These are phyloP conservation scores for Montifringilla adamsi DNA, from an alignment of 2,113 vertebrate genomes.

Conservation along the genomic window DNA sequence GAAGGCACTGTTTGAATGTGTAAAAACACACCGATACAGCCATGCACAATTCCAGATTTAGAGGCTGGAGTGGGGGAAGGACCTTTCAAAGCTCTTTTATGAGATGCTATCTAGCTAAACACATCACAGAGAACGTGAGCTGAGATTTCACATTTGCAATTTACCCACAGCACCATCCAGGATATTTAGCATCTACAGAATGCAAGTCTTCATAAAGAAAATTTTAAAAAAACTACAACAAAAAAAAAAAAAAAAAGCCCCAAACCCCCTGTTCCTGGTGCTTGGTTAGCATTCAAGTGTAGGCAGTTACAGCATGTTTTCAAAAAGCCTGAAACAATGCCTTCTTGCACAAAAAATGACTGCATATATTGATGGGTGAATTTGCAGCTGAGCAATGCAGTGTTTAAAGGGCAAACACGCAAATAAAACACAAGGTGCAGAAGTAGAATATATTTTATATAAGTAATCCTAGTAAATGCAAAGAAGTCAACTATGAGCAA, in stretches of 20 bases:
- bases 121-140: accelerated
- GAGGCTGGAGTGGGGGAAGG: not conserved
- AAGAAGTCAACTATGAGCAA: not conserved
- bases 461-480: not conserved
- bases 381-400: not conserved
- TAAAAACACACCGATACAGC: not conserved
- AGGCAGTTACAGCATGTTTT: not conserved
- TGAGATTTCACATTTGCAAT: not conserved
- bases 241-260: not conserved
- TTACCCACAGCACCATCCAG: not conserved
- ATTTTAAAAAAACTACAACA: no score
- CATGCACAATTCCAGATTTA: not conserved
- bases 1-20: not conserved
- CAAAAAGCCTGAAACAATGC: not conserved
- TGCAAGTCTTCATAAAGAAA: not conserved
- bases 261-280: not conserved
- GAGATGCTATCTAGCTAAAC: not conserved
- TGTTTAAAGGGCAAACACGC: not conserved
- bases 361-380: not conserved
- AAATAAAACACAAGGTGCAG: not conserved
- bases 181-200: not conserved
- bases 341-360: not conserved
- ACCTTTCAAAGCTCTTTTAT: not conserved
- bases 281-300: not conserved
- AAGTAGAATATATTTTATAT: not conserved